Base-by-base conservation (phyloP, 2,888 invertebrate genomes). In the Scrobipalpa atriplicella region DNA sequence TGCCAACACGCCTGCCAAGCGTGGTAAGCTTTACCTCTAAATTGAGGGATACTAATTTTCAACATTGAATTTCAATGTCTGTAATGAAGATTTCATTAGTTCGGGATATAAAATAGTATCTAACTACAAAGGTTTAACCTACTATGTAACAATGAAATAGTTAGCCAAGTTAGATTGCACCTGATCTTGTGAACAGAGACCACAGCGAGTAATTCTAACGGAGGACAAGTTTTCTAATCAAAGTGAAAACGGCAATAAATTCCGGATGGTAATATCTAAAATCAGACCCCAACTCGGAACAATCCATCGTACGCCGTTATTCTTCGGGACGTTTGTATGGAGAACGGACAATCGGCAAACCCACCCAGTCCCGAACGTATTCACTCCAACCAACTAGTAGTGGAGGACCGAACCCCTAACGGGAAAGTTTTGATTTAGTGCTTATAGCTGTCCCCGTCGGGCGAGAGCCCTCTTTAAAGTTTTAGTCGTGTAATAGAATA, bases 391-490 rank as follows among this genome's bases (percentile, higher is more conserved):
- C 79, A 85, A 85, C 81, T 87, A 83, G 80, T 81, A 74, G 67
- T 56, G 60, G 82, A 81, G 81, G 74, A 81, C 77, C 79, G 78
- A 80, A 79, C 80, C 82, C 79, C 79, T 81, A 83, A 83, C 83
- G 88, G 82, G 77, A 84, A 91, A 92, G 92, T 92, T 92, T 90
- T 92, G 92, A 92, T 91, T 92, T 92, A 92, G 87, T 87, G 87
- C 90, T 89, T 89, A 90, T 90, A 88, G 86, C 88, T 86, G 87
- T 86, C 87, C 81, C 85, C 83, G 83, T 81, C 81, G 84, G 80
- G 73, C 64, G 79, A 79, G 82, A 82, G 80, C 79, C 86, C 88
- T 89, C 89, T 90, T 90, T 87, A 89, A 90, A 90, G 83, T 91
- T 90, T 86, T 82, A 87, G 85, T 79, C 80, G 82, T 83, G 85